Percentiles rank a stretch among this genome's conserved stretches.
Evolutionary conservation across 2,113 vertebrate species (phyloP).

Genomic region (Polypterus senegalus): DNA sequence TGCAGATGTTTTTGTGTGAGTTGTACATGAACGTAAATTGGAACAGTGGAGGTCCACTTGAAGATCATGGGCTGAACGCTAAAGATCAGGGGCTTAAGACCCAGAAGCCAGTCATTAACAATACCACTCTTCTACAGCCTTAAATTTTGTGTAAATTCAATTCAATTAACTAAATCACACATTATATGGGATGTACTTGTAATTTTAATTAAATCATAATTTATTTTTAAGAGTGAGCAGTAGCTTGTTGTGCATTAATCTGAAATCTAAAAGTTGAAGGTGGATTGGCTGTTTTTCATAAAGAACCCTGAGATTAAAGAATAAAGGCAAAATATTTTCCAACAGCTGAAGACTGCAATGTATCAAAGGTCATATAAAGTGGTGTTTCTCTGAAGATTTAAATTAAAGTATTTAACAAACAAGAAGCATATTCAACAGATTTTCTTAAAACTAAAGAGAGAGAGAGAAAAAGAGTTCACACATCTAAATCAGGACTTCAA

Average conservation of each 20-base stretch:
- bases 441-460: slow-evolving; percentile 29
- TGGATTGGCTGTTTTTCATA: slow-evolving; percentile 17
- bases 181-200: too few species aligned
- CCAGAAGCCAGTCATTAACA: too few species aligned
- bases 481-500: slow-evolving; percentile 60
- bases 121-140: too few species aligned
- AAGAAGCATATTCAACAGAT: slow-evolving; percentile 21
- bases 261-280: slow-evolving; percentile 8
- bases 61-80: too few species aligned
- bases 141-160: too few species aligned
- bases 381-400: slow-evolving; percentile 26
- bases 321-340: slow-evolving; percentile 21
- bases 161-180: too few species aligned
- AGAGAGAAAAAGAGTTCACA: slow-evolving; percentile 32
- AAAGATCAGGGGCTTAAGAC: too few species aligned
- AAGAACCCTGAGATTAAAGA: background rate
- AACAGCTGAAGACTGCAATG: slow-evolving; percentile 14
- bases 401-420: slow-evolving; percentile 35
- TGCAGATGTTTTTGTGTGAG: too few species aligned
- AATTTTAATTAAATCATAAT: too few species aligned
- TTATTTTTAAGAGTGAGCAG: too few species aligned
- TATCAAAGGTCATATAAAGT: slow-evolving; percentile 32
- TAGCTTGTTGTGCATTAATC: slow-evolving; percentile 10
- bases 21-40: too few species aligned
- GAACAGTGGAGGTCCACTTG: too few species aligned